Conservation (phyloP, 2,797 vertebrate species). For the Enteromius argenteus region DNA sequence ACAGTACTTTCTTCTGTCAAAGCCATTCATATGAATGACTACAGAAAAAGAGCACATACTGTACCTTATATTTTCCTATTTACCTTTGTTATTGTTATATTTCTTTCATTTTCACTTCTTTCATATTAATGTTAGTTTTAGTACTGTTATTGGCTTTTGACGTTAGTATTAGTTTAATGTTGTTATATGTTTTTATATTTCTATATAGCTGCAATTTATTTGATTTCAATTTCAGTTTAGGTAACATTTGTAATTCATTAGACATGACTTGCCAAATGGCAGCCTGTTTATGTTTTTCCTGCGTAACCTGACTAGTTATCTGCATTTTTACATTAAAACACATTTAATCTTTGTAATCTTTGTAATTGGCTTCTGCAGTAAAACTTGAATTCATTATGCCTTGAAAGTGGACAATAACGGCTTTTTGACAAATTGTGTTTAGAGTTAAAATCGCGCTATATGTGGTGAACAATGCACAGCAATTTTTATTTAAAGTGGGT, state of each 20-base stretch:
- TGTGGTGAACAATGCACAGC: no score
- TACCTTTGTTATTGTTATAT: not conserved
- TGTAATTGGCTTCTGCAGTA: no score
- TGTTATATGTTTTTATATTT: not conserved
- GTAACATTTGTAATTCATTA: not conserved
- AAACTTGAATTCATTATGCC: no score
- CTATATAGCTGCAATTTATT: not conserved
- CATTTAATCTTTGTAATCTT: no score
- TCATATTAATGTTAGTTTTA: not conserved
- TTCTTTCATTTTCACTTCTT: not conserved
- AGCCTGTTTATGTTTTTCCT: not conserved
- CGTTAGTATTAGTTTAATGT: not conserved
- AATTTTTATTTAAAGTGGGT: no score
- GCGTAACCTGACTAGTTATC: not conserved
- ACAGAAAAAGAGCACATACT: not conserved
- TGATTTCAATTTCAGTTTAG: not conserved
- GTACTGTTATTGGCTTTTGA: not conserved
- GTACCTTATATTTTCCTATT: not conserved
- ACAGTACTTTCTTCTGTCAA: conserved; percentile 1
- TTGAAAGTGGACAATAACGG: no score
- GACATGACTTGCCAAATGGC: no score
- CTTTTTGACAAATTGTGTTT: no score
- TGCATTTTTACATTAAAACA: no score
- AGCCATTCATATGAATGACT: not conserved
- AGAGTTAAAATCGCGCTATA: no score